Percentiles rank a stretch among this genome's conserved stretches.
Evolutionary conservation across 2,797 vertebrate species (phyloP).

Genomic region (Siniperca undulata): DNA sequence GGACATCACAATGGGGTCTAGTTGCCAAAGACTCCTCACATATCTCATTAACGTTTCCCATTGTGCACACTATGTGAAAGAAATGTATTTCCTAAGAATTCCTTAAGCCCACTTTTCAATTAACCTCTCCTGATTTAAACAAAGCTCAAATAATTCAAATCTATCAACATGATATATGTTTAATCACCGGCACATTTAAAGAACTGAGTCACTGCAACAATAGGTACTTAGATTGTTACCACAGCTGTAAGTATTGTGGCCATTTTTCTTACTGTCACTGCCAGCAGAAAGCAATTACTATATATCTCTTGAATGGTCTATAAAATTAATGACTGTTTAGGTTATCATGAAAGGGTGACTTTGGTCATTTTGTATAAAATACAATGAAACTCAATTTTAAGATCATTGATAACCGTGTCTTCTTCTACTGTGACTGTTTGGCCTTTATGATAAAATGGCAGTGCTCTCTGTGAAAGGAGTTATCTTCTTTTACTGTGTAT

Average conservation of each 20-base stretch:
- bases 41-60: too few species aligned
- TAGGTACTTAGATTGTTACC: background rate
- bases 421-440: background rate
- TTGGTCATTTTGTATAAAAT: background rate
- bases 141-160: background rate
- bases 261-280: background rate
- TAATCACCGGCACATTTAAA: background rate
- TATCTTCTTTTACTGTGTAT: background rate
- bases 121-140: background rate
- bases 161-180: background rate
- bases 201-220: background rate
- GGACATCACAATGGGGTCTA: background rate
- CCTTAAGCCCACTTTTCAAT: background rate
- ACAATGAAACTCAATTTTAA: background rate
- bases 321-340: background rate
- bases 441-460: background rate
- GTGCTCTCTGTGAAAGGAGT: background rate
- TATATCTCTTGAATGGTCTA: background rate
- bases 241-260: background rate
- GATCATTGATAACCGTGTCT: background rate
- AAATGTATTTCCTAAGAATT: background rate
- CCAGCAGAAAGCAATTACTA: background rate
- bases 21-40: background rate
- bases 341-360: background rate
- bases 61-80: background rate